Percentiles rank a stretch among this genome's conserved stretches.
phyloP scores from a whole-genome alignment of 2,797 vertebrate genomes.

The Novumbra hubbsi region DNA sequence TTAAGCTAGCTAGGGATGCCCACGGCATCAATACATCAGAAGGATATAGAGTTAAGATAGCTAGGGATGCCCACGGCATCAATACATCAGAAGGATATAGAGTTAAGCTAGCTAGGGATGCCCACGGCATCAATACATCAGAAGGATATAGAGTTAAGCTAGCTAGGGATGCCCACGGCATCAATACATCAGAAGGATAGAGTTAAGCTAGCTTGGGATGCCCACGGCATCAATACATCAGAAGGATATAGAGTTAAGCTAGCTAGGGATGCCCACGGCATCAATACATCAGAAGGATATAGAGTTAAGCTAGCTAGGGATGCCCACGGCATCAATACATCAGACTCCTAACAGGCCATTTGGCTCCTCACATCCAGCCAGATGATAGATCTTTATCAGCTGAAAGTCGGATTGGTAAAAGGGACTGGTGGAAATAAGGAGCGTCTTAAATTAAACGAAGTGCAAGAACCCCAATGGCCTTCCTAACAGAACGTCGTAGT shows the following conservation, averaged over 20 bases:
- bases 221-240: slow-evolving; percentile 68
- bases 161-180: slow-evolving; percentile 27
- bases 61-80: slow-evolving; percentile 40
- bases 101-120: slow-evolving; percentile 40
- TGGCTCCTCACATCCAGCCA: slow-evolving; percentile 45
- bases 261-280: slow-evolving; percentile 27
- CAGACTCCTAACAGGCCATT: slow-evolving; percentile 58
- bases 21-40: slow-evolving; percentile 69
- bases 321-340: slow-evolving; percentile 65
- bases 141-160: slow-evolving; percentile 53
- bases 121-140: slow-evolving; percentile 68
- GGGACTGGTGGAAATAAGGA: slow-evolving; percentile 60
- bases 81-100: slow-evolving; percentile 66
- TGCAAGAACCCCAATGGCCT: slow-evolving; percentile 28
- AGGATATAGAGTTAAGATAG: slow-evolving; percentile 50
- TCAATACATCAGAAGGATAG: slow-evolving; percentile 68
- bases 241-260: slow-evolving; percentile 53
- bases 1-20: slow-evolving; percentile 22
- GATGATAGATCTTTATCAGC: slow-evolving; percentile 63
- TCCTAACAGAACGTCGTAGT: too few species aligned
- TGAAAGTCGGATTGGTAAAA: slow-evolving; percentile 62
- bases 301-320: slow-evolving; percentile 44
- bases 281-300: slow-evolving; percentile 65
- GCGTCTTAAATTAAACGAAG: slow-evolving; percentile 67
- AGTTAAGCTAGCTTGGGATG: slow-evolving; percentile 41